Evolutionary conservation across 2,797 vertebrate genomes (phyloP), one percentile per base, ranked within the genome.

Genomic region (Enteromius unitaeniatus): DNA sequence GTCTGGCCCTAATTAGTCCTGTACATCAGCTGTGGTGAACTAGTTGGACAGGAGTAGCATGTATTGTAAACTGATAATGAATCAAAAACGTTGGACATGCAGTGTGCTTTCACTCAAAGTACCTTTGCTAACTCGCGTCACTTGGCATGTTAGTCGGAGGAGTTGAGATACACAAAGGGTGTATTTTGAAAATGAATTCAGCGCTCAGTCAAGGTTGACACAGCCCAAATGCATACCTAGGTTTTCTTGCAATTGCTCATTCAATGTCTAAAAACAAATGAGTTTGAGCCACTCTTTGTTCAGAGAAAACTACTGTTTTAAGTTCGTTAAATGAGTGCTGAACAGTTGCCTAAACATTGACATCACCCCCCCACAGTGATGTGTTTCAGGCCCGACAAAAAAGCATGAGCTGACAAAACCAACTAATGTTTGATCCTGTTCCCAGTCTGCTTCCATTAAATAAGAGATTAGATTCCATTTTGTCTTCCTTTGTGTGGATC

Each of bases 401-500:
- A 42, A 0, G 3, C 47, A 23, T 47, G 1, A 8, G 68, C n/a
- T n/a, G 14, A 23, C 13, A 79, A 34, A 34, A 68, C 64, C 62
- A 80, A 31, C 65, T 37, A 62, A 17, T 47, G 53, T 81, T 60
- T 72, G 79, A 81, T 73, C 79, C 23, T n/a, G 7, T 72, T 60
- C 68, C 68, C 53, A 73, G 68, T 60, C 51, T 72, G 67, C 26
- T 15, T 73, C 19, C 14, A 58, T 34, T 80, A 10, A 62, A 60
- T 55, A 40, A 42, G 68, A 73, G 53, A 60, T 72, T 60, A 79
- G 23, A 47, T 23, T 51, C 60, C 19, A 49, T 15, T 78, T 67
- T 19, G 47, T 53, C 28, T 79, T 21, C 51, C 31, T 69, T 73
- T 62, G n/a, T 28, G 21, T 17, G 40, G 4, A 49, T 49, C 11